Percentiles rank a stretch among this genome's conserved stretches.
Conservation (phyloP, 2,888 invertebrate species). For the Melanostoma mellinum region DNA sequence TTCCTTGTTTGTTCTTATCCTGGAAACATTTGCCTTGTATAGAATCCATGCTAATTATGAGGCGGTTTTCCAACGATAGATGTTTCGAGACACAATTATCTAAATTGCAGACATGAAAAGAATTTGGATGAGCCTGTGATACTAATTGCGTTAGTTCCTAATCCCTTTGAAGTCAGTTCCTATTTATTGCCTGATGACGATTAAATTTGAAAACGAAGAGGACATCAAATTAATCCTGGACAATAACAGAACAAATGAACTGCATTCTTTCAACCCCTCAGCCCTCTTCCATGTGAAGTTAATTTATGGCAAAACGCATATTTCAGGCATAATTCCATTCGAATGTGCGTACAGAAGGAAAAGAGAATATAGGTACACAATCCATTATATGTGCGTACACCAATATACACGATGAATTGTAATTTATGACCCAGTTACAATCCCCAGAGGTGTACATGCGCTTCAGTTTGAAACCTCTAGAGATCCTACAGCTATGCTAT, state of each 20-base stretch:
- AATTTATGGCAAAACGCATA: constrained; percentile 58
- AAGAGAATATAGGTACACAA: constrained; percentile 31
- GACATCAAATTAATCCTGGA: constrained; percentile 56
- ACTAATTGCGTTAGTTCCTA: too few species aligned
- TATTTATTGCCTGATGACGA: constrained; percentile 26
- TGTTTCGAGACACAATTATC: too few species aligned
- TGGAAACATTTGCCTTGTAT: not conserved
- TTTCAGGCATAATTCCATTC: constrained; percentile 58
- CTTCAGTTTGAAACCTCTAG: constrained; percentile 66
- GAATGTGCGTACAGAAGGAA: constrained; percentile 41
- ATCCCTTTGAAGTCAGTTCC: too few species aligned
- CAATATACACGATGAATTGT: constrained; percentile 52
- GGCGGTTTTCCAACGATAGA: too few species aligned
- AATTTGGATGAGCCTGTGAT: too few species aligned
- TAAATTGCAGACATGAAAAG: too few species aligned
- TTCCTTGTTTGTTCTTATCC: not conserved
- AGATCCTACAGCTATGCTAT: constrained; percentile 49
- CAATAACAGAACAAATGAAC: constrained; percentile 52
- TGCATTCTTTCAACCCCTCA: constrained; percentile 47
- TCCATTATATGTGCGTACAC: constrained; percentile 61
- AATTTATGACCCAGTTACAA: constrained; percentile 67
- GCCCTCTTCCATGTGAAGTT: not conserved
- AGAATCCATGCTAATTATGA: too few species aligned
- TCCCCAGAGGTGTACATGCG: constrained; percentile 62
- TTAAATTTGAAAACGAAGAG: constrained; percentile 18